Conservation (phyloP, 2,797 vertebrate species). For the Rhinogobio ventralis region DNA sequence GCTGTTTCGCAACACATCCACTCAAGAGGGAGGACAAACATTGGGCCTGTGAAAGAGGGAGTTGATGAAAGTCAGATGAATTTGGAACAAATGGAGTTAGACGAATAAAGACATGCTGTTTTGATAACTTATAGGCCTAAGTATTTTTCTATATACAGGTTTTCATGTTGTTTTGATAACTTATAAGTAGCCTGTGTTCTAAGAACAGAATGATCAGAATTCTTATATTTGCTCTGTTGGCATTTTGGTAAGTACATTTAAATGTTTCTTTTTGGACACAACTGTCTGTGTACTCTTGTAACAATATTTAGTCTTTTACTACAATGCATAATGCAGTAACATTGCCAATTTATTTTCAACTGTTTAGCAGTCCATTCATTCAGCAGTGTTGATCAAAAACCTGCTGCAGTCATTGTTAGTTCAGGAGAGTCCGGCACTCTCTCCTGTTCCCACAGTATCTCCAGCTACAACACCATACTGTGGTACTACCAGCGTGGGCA, state of each 20-base stretch:
- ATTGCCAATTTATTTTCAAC: not conserved
- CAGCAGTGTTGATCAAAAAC: slow-evolving; percentile 28
- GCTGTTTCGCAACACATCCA: not conserved
- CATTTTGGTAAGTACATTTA: slow-evolving; percentile 12
- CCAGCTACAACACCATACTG: slow-evolving; percentile 45
- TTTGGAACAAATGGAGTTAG: not conserved
- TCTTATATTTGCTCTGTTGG: not conserved
- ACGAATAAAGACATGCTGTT: not conserved
- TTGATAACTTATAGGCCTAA: not conserved
- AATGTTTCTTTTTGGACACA: not conserved
- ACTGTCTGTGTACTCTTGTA: not conserved
- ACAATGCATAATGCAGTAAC: not conserved
- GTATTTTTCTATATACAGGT: not conserved
- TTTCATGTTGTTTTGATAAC: not conserved
- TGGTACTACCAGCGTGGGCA: slow-evolving; percentile 36
- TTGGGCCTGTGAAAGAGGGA: not conserved
- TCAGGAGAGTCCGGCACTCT: slow-evolving; percentile 1
- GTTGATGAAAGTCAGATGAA: not conserved
- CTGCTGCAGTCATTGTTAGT: not conserved
- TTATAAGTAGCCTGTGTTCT: not conserved
- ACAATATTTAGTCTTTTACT: not conserved
- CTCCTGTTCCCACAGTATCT: slow-evolving; percentile 31
- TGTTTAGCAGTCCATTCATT: not conserved
- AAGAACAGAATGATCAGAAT: not conserved
- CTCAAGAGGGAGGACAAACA: not conserved